Evolutionary conservation across 2,888 invertebrate species (phyloP), one percentile per base, ranked within the genome.

Genomic region (Leucoma salicis): DNA sequence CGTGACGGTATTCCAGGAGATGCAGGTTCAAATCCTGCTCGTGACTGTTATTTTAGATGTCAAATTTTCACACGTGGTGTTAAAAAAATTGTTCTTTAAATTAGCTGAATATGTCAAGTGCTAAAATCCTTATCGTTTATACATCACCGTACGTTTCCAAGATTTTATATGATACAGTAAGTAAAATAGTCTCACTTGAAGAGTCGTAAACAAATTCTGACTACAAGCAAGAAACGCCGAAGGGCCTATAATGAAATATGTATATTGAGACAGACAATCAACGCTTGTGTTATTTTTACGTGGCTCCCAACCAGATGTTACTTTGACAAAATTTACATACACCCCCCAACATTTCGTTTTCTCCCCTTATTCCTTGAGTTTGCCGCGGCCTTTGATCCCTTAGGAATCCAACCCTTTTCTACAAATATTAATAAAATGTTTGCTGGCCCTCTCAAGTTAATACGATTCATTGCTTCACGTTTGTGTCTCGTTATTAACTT

Each of bases 251-350:
- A 58, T 58, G 63, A 58, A 58, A 58, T 58, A 58, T 53, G 50
- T 58, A 53, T 57, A 58, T 58, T 58, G 42, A 48, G 46, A 42
- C 36, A 49, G 50, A 54, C 63, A 58, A 58, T 62, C 63, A 62
- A 39, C 50, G 42, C 49, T 53, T 57, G 38, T 52, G 45, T 50
- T 51, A 47, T 62, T 62, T 58, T 58, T 58, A 62, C 63, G 47
- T 50, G 43, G 38, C 49, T 53, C 46, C 43, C 41, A 27, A 36
- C 53, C 58, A 54, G 52, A 64, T 56, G 57, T 57, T 53, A 58
- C 60, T 64, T 57, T 64, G 65, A 50, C 53, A 49, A 39, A 64
- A 66, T 66, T 62, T 64, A 58, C 65, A 66, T 64, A 64, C 33
- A 37, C 39, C 53, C 45, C 37, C 52, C 47, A 33, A 52, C 46